Percentiles rank a stretch among this genome's conserved stretches.
Evolutionary conservation across 2,113 vertebrate species (phyloP).

Genomic region (Gavialis gangeticus): DNA sequence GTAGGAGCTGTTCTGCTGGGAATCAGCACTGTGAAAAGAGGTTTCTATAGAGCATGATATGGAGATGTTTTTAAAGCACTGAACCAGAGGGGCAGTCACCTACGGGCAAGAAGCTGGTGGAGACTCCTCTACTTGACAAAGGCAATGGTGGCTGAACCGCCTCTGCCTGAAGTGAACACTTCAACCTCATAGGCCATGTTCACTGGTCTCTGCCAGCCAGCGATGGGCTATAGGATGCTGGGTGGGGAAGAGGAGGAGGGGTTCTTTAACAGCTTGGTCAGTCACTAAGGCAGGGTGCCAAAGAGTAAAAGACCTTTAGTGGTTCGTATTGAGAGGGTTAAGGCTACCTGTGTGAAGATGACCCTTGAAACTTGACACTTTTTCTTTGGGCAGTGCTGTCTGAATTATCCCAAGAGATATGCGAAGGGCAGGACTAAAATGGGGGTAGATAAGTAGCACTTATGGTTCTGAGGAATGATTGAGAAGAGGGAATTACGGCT

Average conservation of each 20-base stretch:
- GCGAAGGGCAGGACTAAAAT: neutral
- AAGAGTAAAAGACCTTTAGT: slow-evolving; percentile 38
- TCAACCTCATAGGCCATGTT: neutral
- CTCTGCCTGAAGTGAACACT: neutral
- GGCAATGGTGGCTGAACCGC: slow-evolving; percentile 10
- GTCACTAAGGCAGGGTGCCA: slow-evolving; percentile 43
- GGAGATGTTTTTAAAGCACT: slow-evolving; percentile 42
- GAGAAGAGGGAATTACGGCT: slow-evolving; percentile 42
- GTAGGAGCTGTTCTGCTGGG: slow-evolving; percentile 29
- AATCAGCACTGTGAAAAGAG: slow-evolving; percentile 6
- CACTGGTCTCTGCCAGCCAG: neutral
- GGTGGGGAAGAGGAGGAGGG: neutral
- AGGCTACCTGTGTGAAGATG: slow-evolving; percentile 47
- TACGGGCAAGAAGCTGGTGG: neutral
- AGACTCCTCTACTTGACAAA: slow-evolving; percentile 5
- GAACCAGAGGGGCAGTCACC: neutral
- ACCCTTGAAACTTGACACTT: slow-evolving; percentile 45
- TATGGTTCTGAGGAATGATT: slow-evolving; percentile 48
- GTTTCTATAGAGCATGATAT: neutral
- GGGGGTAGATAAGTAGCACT: neutral
- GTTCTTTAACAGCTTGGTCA: neutral
- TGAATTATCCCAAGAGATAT: neutral
- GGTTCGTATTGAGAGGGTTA: neutral
- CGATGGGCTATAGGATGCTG: neutral
- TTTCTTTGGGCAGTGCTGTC: neutral